Conservation (phyloP, 1,140 invertebrate genomes). For the Psix sp. region DNA sequence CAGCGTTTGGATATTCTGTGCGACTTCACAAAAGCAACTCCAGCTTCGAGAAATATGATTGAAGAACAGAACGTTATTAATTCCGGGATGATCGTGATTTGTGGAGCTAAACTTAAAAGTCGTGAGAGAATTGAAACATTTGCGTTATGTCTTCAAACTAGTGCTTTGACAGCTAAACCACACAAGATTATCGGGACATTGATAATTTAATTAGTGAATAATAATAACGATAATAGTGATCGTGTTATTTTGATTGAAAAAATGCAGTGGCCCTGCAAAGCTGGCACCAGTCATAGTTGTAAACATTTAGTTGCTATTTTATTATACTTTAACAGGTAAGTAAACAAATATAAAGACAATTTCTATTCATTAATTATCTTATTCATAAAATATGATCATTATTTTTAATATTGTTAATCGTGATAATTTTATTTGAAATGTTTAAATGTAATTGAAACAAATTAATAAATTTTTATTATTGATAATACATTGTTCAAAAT, state of each 20-base stretch:
- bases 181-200: conserved; percentile 6
- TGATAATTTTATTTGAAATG: too few species aligned
- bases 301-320: conserved; percentile 29
- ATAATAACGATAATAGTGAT: neutral
- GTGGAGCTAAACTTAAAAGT: conserved; percentile 7
- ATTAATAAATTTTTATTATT: too few species aligned
- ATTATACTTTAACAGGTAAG: conserved; percentile 30
- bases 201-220: neutral
- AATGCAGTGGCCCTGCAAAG: conserved; percentile 35
- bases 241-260: conserved; percentile 6
- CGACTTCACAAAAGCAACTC: conserved; percentile 4
- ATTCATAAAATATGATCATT: too few species aligned
- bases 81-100: conserved; percentile 11
- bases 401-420: too few species aligned
- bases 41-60: conserved; percentile 10
- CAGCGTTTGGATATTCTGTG: conserved; percentile 6
- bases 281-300: conserved; percentile 19
- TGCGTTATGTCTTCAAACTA: conserved; percentile 14
- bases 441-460: too few species aligned
- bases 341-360: too few species aligned
- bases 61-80: conserved; percentile 7
- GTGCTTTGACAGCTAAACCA: conserved; percentile 5
- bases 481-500: too few species aligned
- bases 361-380: too few species aligned
- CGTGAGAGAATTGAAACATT: conserved; percentile 1